Base-by-base conservation (phyloP, 2,888 invertebrate genomes). In the Xylota segnis region DNA sequence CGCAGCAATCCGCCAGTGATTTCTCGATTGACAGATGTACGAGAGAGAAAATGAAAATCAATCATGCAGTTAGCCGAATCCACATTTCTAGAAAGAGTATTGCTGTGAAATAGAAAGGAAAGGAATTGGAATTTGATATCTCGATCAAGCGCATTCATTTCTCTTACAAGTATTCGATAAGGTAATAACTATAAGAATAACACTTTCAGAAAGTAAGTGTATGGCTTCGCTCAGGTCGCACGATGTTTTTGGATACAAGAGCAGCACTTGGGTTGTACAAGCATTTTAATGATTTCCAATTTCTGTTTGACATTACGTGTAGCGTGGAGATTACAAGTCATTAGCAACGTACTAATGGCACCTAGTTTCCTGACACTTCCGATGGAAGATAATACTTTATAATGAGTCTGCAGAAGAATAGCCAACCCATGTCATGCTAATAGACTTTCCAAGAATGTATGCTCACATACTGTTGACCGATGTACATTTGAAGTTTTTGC, bases 21-120 rank as follows among this genome's bases (percentile, higher is more conserved):
- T 79, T 70, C 65, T 71, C 63, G 70, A 84, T 84, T 79, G 79
- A 84, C 78, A 79, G 70, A 58, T 68, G 58, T 63, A 54, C 12
- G 14, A 68, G 37, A 56, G 72, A 84, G 78, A 84, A 79, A 79
- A 81, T 81, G 71, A 71, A 86, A 86, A 86, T 61, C 79, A 81
- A 81, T 86, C 81, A 72, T 66, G 81, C 81, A 84, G 59, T 50
- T 66, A 78, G 83, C 74, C 78, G 63, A 78, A 75, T 75, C 83
- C 54, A 18, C 66, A 45, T 75, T 75, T 75, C 74, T 58, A 75
- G 78, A 68, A 63, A 78, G 78, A 78, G 72, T 56, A 59, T 34
- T 16, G 2, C 43, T 52, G 9, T 54, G 54, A 72, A 78, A 68
- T 79, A 84, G 83, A 78, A 84, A 79, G 78, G 83, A 58, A 66